These are phyloP conservation scores for Operophtera brumata DNA, from an alignment of 2,888 invertebrate species.

Conservation along the genomic window DNA sequence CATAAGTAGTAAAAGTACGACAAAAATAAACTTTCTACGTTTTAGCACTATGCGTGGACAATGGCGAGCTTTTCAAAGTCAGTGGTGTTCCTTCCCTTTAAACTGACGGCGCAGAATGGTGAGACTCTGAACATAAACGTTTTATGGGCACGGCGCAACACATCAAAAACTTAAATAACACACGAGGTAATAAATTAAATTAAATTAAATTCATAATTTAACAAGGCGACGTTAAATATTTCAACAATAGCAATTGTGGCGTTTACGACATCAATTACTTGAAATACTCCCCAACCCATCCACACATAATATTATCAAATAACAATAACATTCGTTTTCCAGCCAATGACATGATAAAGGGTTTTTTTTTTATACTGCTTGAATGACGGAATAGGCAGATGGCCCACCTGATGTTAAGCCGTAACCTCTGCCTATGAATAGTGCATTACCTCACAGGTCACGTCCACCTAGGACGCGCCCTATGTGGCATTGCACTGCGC, in stretches of 20 bases:
- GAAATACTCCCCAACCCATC: neutral
- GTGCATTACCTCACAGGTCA: no score
- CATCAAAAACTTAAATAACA: conserved; percentile 70
- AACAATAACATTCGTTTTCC: neutral
- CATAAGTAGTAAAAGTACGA: conserved; percentile 40
- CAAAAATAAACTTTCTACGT: conserved; percentile 63
- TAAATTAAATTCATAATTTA: no score
- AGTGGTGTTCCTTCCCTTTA: conserved; percentile 61
- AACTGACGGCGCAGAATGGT: conserved; percentile 67
- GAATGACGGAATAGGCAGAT: no score
- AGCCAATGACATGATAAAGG: neutral
- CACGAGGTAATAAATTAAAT: no score
- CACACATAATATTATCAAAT: neutral
- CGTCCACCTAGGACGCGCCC: no score
- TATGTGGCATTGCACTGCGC: no score
- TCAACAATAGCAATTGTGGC: conserved; percentile 15
- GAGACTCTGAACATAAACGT: conserved; percentile 65
- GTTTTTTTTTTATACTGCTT: neutral
- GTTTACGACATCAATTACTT: conserved; percentile 17
- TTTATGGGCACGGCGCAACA: conserved; percentile 69
- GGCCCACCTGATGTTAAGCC: no score
- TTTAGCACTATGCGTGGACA: conserved; percentile 66
- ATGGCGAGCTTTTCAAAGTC: conserved; percentile 59
- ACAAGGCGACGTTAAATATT: conserved; percentile 17
- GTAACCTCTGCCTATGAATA: no score